Conservation (phyloP, 2,113 vertebrate genomes). For the Sinocyclocheilus anshuiensis region DNA sequence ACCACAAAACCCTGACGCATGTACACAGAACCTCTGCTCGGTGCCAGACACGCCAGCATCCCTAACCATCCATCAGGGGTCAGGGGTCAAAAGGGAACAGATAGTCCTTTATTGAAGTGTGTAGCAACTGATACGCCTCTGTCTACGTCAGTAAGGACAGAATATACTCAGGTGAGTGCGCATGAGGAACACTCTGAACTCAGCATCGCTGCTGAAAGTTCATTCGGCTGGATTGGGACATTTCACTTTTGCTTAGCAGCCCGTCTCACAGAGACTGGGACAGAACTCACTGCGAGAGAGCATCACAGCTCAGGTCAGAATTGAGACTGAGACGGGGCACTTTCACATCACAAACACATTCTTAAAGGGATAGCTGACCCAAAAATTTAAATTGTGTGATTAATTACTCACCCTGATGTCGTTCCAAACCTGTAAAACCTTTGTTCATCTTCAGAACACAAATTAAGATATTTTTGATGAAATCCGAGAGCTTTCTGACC, state of each 20-base stretch:
- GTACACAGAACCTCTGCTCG: not conserved
- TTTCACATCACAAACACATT: not conserved
- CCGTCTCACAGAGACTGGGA: not conserved
- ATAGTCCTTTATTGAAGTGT: slow-evolving; percentile 1
- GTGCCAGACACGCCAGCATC: not conserved
- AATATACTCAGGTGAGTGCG: slow-evolving; percentile 7
- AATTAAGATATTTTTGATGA: too few relatives aligned
- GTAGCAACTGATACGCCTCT: not conserved
- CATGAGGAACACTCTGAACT: slow-evolving; percentile 19
- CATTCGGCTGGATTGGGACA: not conserved
- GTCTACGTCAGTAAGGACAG: not conserved
- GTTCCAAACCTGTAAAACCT: too few relatives aligned
- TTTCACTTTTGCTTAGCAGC: not conserved
- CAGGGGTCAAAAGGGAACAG: not conserved
- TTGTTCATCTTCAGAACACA: too few relatives aligned
- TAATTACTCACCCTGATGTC: too few relatives aligned
- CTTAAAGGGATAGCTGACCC: not conserved
- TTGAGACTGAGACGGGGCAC: not conserved
- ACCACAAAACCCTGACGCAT: not conserved
- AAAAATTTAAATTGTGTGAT: too few relatives aligned
- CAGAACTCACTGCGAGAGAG: not conserved
- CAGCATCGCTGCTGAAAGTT: not conserved
- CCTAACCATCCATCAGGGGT: not conserved
- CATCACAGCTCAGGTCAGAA: not conserved
- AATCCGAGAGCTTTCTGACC: too few relatives aligned